Base-by-base conservation (phyloP, 2,888 invertebrate genomes). In the Ischnura elegans region DNA sequence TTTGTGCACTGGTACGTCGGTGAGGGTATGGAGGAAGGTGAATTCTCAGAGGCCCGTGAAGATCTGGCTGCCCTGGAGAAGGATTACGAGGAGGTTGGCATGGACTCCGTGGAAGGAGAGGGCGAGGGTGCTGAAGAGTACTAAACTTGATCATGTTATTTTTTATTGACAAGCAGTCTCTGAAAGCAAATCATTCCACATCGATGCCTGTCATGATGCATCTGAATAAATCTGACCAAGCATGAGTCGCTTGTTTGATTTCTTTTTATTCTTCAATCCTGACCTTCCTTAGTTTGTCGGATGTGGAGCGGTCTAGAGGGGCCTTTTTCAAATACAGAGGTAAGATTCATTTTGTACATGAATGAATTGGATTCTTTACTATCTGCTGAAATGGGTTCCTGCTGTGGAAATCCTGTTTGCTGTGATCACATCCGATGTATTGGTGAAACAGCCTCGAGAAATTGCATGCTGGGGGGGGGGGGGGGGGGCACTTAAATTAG, bases 51-150 rank as follows among this genome's bases (percentile, higher is more conserved):
- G 95, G 98, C 98, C 43, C 96, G 98, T 46, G 98, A 98, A 95
- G 98, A 98, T 96, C 96, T 98, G 94, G 97, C 97, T 93, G 97
- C 97, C 43, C 96, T 98, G 5, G 98, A 98, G 95, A 97, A 97
- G 95, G 98, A 98, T 95, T 98, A 98, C 95, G 97, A 97, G 95
- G 98, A 98, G 95, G 98, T 98, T 29, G 97, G 97, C 94, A 96
- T 97, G 95, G 98, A 98, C 95, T 98, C 98, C 95, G 97, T 97
- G 94, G 98, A 98, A 96, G 98, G 97, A 93, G 98, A 98, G 95
- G 98, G 97, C 95, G 98, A 98, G 95, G 98, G 97, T 94, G 98
- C 97, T 95, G 98, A 98, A 95, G 98, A 98, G 96, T 98, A 97
- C 96, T 98, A 97, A 97, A 43, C n/a, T 47, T 29, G 29, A 19